These are phyloP conservation scores for Plebejus anna DNA, from an alignment of 2,888 invertebrate genomes.

Conservation along the genomic window DNA sequence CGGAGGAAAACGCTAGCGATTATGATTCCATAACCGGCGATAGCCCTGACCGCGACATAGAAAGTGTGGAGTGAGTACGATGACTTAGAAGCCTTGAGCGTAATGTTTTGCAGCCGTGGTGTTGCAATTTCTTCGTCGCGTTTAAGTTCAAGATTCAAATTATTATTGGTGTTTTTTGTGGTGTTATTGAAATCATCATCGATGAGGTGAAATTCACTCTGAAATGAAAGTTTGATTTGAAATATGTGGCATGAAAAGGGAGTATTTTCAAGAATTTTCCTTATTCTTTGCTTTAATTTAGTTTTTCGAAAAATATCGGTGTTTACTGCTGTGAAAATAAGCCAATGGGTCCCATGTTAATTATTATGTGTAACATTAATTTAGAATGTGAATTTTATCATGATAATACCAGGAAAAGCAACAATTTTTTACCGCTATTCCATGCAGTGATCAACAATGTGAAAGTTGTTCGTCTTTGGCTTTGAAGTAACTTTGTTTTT, in stretches of 20 bases:
- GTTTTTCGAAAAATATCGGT: too few relatives aligned
- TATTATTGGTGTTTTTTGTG: background rate
- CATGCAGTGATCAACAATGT: background rate
- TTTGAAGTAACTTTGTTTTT: background rate
- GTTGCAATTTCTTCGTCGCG: background rate
- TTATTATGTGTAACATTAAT: background rate
- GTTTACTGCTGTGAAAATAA: background rate
- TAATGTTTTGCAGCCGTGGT: background rate
- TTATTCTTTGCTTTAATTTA: background rate
- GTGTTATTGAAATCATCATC: background rate
- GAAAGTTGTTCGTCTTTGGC: background rate
- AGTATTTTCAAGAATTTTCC: background rate
- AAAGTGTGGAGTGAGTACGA: slow-evolving; percentile 25
- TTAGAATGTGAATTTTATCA: background rate
- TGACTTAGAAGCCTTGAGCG: slow-evolving; percentile 11
- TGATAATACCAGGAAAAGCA: background rate
- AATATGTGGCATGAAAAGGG: background rate
- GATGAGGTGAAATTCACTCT: background rate
- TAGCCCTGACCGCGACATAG: slow-evolving; percentile 17
- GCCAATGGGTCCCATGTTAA: too few relatives aligned
- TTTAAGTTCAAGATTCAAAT: background rate
- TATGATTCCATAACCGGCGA: background rate
- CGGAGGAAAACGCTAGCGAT: slow-evolving; percentile 3
- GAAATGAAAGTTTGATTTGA: background rate
- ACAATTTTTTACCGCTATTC: background rate